A percentile compares a stretch with the other conserved stretches of the same genome.
These are phyloP conservation scores for Schizopygopsis pylzovi DNA, from an alignment of 2,797 vertebrate species.

Conservation along the genomic window DNA sequence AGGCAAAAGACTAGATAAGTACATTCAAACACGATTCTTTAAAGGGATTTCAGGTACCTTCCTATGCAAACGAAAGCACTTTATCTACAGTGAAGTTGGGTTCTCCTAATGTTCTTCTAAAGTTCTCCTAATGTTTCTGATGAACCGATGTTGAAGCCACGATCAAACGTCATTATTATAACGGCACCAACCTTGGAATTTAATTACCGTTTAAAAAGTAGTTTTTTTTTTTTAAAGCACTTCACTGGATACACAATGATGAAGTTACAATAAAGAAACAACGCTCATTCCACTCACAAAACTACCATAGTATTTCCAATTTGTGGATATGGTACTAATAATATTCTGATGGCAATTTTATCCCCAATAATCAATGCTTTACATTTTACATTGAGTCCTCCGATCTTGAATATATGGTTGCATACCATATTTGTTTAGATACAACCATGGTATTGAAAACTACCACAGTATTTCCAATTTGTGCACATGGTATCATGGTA, in stretches of 20 bases:
- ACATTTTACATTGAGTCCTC: neutral
- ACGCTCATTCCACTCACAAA: slow-evolving; percentile 4
- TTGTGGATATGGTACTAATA: neutral
- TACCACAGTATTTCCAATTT: neutral
- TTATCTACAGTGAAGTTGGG: slow-evolving; percentile 69
- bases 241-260: slow-evolving; percentile 18
- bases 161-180: slow-evolving; percentile 26
- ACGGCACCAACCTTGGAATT: slow-evolving; percentile 6
- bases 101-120: slow-evolving; percentile 27
- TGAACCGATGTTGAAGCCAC: slow-evolving; percentile 6
- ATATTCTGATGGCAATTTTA: neutral
- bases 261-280: slow-evolving; percentile 29
- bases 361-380: neutral
- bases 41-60: slow-evolving; percentile 76
- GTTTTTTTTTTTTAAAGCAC: neutral
- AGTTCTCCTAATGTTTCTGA: slow-evolving; percentile 13
- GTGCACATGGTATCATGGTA: neutral
- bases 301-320: slow-evolving; percentile 1
- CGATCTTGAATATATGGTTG: neutral
- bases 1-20: slow-evolving; percentile 65
- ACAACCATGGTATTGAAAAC: neutral
- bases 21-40: slow-evolving; percentile 76
- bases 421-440: neutral
- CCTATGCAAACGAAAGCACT: slow-evolving; percentile 68
- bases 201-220: neutral